Evolutionary conservation across 2,797 vertebrate species (phyloP), one percentile per base, ranked within the genome.

Genomic region (Buphagus erythrorhynchus): DNA sequence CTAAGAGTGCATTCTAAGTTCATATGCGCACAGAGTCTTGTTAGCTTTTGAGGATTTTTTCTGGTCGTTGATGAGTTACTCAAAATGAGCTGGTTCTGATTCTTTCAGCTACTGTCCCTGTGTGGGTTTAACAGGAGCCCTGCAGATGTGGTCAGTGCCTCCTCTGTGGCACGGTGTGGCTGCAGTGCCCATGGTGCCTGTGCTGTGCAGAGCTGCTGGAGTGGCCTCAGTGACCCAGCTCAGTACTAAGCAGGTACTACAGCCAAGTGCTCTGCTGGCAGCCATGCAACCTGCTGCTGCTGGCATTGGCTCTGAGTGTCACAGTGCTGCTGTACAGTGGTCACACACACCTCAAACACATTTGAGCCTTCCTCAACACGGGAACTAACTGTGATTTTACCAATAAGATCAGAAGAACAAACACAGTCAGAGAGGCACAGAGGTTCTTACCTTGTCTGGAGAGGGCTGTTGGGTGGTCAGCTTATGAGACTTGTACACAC

Each of bases 21-120:
- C 16, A 15, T 2, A 0, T 5, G 24, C 9, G 5, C 22, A 48
- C 10, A 8, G 5, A 4, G 3, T 7, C 2, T 7, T 51, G 40
- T 12, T 35, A 25, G 16, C 74, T 10, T 29, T 46, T 43, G 16
- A 6, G 10, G 10, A 3, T 3, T 9, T 43, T 61, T 73, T 38
- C 5, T 29, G 28, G 4, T 45, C 29, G 21, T 33, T 69, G 5
- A 9, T 16, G 8, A 24, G 6, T n/a, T 38, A 26, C 33, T 54
- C 40, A 38, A 5, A 33, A 25, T 22, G 13, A 0, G 20, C 28
- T 61, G 20, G 35, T 29, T 76, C 21, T 81, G 25, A 42, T 46
- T 61, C 35, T 52, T 62, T 29, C 19, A 61, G 51, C 57, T 76
- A 14, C 42, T 62, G 29, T 16, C 22, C 42, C 16, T 49, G 31